Evolutionary conservation across 2,113 vertebrate species (phyloP).

Genomic region (Corynorhinus townsendii): DNA sequence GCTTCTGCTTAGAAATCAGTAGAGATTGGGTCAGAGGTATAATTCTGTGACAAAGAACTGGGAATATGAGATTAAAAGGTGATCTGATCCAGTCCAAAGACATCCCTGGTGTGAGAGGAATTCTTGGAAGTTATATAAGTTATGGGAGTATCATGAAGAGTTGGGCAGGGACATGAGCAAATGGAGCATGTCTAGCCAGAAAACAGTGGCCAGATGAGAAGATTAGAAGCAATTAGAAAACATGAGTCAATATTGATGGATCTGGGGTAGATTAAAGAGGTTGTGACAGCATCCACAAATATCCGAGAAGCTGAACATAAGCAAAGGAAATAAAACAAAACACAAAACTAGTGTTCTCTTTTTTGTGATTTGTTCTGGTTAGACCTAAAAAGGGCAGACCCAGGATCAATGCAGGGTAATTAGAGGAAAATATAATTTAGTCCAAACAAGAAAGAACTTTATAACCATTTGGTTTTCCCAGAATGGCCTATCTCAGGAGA

Average conservation of each 20-base stretch:
- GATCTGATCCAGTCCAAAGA: not conserved
- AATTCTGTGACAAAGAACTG: not conserved
- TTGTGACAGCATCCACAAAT: not conserved
- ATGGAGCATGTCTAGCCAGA: not conserved
- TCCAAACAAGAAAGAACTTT: not conserved
- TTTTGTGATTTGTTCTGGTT: not conserved
- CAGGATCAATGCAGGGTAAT: not conserved
- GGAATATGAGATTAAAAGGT: not conserved
- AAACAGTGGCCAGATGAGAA: not conserved
- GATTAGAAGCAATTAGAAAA: not conserved
- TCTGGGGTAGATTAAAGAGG: not conserved
- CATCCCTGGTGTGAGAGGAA: not conserved
- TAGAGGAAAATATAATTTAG: not conserved
- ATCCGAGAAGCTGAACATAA: not conserved
- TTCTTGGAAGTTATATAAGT: conserved; percentile 16
- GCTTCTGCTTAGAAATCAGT: not conserved
- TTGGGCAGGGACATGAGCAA: not conserved
- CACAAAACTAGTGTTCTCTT: not conserved
- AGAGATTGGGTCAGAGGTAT: not conserved
- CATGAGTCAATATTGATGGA: not conserved
- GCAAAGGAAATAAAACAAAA: not conserved
- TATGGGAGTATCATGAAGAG: not conserved
- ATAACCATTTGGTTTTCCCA: not conserved
- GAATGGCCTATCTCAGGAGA: not conserved
- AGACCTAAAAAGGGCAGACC: not conserved